These are phyloP conservation scores for Mesoligia furuncula DNA, from an alignment of 2,888 invertebrate genomes.

Conservation along the genomic window DNA sequence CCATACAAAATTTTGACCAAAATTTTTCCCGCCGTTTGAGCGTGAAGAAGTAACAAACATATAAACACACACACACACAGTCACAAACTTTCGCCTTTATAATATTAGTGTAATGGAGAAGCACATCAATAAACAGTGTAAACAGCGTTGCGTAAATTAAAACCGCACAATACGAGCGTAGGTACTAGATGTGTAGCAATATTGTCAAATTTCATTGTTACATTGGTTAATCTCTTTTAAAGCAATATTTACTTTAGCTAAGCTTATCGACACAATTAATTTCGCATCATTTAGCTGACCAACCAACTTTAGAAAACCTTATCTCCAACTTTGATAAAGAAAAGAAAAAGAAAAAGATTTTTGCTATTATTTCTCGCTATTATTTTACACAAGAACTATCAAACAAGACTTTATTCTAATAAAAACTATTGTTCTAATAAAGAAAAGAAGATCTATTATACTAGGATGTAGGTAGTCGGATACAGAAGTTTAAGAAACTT, in stretches of 20 bases:
- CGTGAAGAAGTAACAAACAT: too few relatives aligned
- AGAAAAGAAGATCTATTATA: constrained; percentile 16
- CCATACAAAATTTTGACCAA: too few relatives aligned
- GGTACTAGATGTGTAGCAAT: neutral
- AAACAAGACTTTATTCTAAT: neutral
- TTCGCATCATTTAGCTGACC: neutral
- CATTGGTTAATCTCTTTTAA: neutral
- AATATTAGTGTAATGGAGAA: too few relatives aligned
- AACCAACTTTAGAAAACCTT: neutral
- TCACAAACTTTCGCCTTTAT: too few relatives aligned
- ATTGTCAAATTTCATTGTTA: neutral
- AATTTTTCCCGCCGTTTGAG: too few relatives aligned
- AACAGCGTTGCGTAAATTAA: neutral
- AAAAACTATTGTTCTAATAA: constrained; percentile 24
- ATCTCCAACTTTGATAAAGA: constrained; percentile 2
- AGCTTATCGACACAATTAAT: neutral
- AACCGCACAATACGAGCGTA: neutral
- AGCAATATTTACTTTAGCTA: neutral
- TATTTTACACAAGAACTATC: neutral
- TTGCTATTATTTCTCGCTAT: neutral
- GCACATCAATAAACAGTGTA: neutral
- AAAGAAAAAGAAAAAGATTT: constrained; percentile 1
- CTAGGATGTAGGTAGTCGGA: too few relatives aligned
- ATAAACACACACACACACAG: too few relatives aligned
- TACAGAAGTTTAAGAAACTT: constrained; percentile 30